Evolutionary conservation across 2,797 vertebrate species (phyloP).

Genomic region (Acrossocheilus wenchowensis): DNA sequence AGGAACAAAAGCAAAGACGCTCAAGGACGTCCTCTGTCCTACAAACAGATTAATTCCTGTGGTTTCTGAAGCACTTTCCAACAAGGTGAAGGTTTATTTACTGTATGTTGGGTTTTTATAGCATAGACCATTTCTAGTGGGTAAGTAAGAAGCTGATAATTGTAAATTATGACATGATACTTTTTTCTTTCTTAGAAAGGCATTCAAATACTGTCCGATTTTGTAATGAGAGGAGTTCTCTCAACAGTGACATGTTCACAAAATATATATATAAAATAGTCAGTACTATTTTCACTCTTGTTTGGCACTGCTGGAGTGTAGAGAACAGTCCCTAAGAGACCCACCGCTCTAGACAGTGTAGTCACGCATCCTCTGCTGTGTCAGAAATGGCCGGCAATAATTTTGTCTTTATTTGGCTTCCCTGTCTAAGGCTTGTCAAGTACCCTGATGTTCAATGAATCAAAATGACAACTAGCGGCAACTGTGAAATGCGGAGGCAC

Average conservation of each 20-base stretch:
- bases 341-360: not conserved
- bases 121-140: not conserved
- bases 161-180: not conserved
- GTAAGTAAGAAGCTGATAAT: not conserved
- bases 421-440: constrained; percentile 43
- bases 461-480: constrained; percentile 52
- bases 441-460: constrained; percentile 49
- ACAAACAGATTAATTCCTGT: not conserved
- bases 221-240: not conserved
- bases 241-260: not conserved
- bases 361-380: constrained; percentile 10
- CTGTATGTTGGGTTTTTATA: not conserved
- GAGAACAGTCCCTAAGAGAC: not conserved
- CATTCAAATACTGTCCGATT: not conserved
- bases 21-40: not conserved
- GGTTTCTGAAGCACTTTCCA: not conserved
- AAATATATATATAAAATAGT: not conserved
- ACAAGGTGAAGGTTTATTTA: not conserved
- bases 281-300: not conserved
- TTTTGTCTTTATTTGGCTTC: constrained; percentile 49
- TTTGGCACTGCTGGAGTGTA: constrained; percentile 1
- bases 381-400: constrained; percentile 26
- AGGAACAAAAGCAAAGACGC: constrained; percentile 18
- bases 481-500: constrained; percentile 50
- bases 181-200: not conserved